phyloP scores from a whole-genome alignment of 2,113 vertebrate species.

The Ceyx cyanopectus region DNA sequence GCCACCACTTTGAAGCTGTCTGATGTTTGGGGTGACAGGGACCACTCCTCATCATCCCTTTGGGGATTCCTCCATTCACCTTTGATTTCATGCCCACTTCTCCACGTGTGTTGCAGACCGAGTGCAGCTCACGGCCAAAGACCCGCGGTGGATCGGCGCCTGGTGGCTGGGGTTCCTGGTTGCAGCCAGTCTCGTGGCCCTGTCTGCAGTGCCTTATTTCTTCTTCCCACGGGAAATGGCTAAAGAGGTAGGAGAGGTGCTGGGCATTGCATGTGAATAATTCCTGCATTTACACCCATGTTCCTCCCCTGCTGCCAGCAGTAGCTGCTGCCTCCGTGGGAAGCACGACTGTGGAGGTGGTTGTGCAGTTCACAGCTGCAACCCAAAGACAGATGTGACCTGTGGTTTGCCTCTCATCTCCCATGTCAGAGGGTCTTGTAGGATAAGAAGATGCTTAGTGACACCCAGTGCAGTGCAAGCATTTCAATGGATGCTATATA shows the following conservation, averaged over 20 bases:
- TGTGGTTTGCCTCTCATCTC: not conserved
- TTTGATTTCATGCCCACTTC: not conserved
- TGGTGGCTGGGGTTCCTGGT: constrained; percentile 97
- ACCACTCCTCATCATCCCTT: no score
- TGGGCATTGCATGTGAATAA: not conserved
- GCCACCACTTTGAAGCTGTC: not conserved
- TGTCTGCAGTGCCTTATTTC: constrained; percentile 87
- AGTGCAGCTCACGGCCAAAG: constrained; percentile 72
- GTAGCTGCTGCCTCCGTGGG: not conserved
- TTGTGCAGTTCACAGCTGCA: not conserved
- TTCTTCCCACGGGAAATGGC: constrained; percentile 91
- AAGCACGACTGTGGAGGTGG: accelerated
- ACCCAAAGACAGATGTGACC: not conserved
- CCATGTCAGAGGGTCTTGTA: not conserved
- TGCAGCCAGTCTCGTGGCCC: constrained; percentile 80
- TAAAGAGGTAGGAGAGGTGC: constrained; percentile 76
- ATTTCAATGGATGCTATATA: not conserved
- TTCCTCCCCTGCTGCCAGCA: not conserved
- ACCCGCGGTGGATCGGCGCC: constrained; percentile 94
- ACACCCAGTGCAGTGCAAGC: not conserved
- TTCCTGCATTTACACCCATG: accelerated
- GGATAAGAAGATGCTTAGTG: not conserved
- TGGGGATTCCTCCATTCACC: accelerated
- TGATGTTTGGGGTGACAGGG: accelerated
- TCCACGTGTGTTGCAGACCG: constrained; percentile 71